Evolutionary conservation across 2,888 invertebrate genomes (phyloP), one percentile per base, ranked within the genome.

Genomic region (Tachina lurida): DNA sequence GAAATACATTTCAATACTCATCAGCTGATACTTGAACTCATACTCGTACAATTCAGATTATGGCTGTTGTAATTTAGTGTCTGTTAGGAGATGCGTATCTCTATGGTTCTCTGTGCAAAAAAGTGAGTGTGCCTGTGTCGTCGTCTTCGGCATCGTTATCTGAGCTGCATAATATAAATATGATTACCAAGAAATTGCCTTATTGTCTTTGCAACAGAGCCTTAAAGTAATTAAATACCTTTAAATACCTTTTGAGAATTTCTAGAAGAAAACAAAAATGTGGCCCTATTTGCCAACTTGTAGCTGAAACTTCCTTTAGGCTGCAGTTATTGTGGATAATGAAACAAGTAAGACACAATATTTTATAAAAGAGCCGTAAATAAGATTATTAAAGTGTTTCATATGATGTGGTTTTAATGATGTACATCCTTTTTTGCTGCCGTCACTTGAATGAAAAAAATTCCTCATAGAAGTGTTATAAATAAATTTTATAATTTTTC

Each of bases 121-220:
- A 31, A 31, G 1, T 22, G 39, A 58, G n/a, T n/a, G n/a, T 45
- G 13, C 10, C 17, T 67, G 49, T 49, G 15, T 8, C n/a, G 49
- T 13, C 52, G 15, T 8, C 10, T 17, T 13, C 52, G 74, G 68
- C 78, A 79, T 84, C 71, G 78, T 74, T 84, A 79, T 84, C 75
- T 67, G 76, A 71, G 67, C 52, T 81, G 80, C 77, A 84, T 73
- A 81, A 49, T 84, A 84, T 81, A 17, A 70, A 70, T 43, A 52
- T 70, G 80, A 80, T 84, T 84, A 80, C 75, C 84, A 70, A 80
- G 84, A 80, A 84, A 84, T 84, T 63, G 52, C 60, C 39, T 63
- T 41, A 22, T 62, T 62, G 19, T 71, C 17, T 62, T 43, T 54
- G 22, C 31, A 31, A 47, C 63, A 71, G 71, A 71, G 71, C 63